A percentile compares a stretch with the other conserved stretches of the same genome.
phyloP scores from a whole-genome alignment of 2,888 invertebrate species.

The Rhagium mordax region DNA sequence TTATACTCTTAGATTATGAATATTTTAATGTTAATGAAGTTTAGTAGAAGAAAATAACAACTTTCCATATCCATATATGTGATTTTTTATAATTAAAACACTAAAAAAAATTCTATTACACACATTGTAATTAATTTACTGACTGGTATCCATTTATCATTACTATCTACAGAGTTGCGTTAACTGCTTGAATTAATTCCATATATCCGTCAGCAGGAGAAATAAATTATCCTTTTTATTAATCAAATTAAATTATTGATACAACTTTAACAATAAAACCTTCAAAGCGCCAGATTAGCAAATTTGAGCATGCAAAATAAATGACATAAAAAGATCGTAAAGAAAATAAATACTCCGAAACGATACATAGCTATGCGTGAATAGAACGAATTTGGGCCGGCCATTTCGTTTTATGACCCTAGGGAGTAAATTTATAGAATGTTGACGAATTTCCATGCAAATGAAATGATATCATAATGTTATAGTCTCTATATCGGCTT shows the following conservation, averaged over 20 bases:
- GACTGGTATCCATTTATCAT: neutral
- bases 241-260: conserved; percentile 36
- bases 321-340: conserved; percentile 58
- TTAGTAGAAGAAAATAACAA: neutral
- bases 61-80: neutral
- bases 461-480: conserved; percentile 54
- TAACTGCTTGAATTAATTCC: neutral
- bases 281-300: conserved; percentile 50
- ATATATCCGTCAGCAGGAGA: conserved; percentile 19
- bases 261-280: conserved; percentile 40
- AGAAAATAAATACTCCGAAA: conserved; percentile 59
- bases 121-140: neutral
- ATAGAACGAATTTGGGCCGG: conserved; percentile 54
- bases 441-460: conserved; percentile 65
- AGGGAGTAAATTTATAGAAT: conserved; percentile 62
- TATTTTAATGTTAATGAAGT: neutral
- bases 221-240: conserved; percentile 36
- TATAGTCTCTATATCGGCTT: conserved; percentile 39
- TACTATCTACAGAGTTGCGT: neutral
- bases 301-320: conserved; percentile 59
- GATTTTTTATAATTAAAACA: neutral
- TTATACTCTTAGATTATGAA: neutral
- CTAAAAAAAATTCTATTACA: neutral
- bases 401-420: conserved; percentile 50
- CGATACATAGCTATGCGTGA: conserved; percentile 43